phyloP scores from a whole-genome alignment of 2,113 vertebrate genomes.

The western clawed frog (Xenopus tropicalis) region UCB_Xtro_10.0 CM004446.2:127327001-127327500 shows the following conservation, averaged over 20 bases:
- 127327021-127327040: slow-evolving; percentile 28
- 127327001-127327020: slow-evolving; percentile 44
- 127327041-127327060: too few relatives aligned
- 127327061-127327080: not conserved
- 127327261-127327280: not conserved
- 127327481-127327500: too few relatives aligned
- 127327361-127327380: slow-evolving; percentile 29
- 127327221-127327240: not conserved
- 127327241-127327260: too few relatives aligned
- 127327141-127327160: slow-evolving; percentile 32
- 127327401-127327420: too few relatives aligned
- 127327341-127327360: slow-evolving; percentile 45
- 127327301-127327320: slow-evolving; percentile 11
- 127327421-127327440: too few relatives aligned
- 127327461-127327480: too few relatives aligned
- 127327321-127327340: slow-evolving; percentile 32
- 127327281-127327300: slow-evolving; percentile 9
- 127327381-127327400: not conserved
- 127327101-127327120: not conserved
- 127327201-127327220: not conserved
- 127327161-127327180: slow-evolving; percentile 10
- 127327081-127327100: not conserved
- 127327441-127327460: too few relatives aligned
- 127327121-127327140: slow-evolving; percentile 33
- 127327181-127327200: slow-evolving; percentile 9